A percentile compares a stretch with the other conserved stretches of the same genome.
Conservation (phyloP, 2,113 vertebrate species). For the Lonchura striata region DNA sequence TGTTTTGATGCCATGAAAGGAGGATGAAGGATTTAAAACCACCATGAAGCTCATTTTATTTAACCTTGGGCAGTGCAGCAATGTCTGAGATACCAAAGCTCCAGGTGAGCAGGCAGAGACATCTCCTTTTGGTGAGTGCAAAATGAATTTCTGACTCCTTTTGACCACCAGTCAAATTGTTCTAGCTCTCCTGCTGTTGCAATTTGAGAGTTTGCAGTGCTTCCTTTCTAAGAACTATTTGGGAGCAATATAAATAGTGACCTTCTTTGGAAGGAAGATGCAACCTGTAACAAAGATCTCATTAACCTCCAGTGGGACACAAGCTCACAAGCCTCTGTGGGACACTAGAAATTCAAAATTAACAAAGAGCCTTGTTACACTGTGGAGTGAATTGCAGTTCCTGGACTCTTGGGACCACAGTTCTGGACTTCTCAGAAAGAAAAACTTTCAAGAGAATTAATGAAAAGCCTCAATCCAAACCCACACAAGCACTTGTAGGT, state of each 20-base stretch:
- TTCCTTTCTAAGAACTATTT: background rate
- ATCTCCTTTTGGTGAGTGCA: background rate
- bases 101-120: background rate
- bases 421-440: background rate
- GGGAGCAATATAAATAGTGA: background rate
- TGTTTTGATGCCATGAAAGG: background rate
- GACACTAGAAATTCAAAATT: background rate
- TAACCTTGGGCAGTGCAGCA: background rate
- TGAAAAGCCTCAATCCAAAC: background rate
- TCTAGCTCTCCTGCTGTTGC: background rate
- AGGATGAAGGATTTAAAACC: background rate
- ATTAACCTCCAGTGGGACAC: background rate
- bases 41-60: background rate
- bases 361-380: background rate
- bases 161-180: background rate
- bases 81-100: background rate
- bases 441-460: background rate
- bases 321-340: fast-evolving
- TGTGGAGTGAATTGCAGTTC: background rate
- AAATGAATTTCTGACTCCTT: background rate
- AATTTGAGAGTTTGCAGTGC: background rate
- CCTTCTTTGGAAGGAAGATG: background rate
- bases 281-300: background rate
- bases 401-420: background rate
- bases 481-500: fast-evolving